Evolutionary conservation across 2,888 invertebrate genomes (phyloP).

Genomic region (Microctonus aethiopoides): DNA sequence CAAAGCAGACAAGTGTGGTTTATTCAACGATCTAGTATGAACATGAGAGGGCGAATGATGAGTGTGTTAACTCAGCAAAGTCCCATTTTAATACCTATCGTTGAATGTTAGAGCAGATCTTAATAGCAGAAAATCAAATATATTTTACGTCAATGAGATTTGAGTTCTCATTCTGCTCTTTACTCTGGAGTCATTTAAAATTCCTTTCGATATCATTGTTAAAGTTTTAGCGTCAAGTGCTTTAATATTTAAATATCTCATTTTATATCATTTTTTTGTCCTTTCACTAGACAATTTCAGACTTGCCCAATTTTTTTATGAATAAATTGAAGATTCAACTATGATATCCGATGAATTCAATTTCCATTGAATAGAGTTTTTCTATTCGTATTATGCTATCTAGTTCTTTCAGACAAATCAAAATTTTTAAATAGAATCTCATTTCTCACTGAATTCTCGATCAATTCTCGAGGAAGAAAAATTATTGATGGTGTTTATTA

Average conservation of each 20-base stretch:
- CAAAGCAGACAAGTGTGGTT: conserved; percentile 10
- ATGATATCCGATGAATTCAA: not conserved
- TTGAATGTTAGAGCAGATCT: not conserved
- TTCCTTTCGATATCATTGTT: not conserved
- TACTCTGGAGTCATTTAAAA: not conserved
- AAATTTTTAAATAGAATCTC: not conserved
- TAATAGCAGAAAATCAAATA: not conserved
- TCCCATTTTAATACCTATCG: not conserved
- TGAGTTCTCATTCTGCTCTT: not conserved
- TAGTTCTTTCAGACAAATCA: conserved; percentile 6
- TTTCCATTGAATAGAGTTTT: conserved; percentile 20
- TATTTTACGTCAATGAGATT: not conserved
- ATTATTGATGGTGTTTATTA: not conserved
- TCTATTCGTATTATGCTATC: conserved; percentile 8
- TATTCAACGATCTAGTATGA: conserved; percentile 1
- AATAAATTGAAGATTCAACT: not conserved
- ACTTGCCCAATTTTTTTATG: not conserved
- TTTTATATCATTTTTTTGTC: not conserved
- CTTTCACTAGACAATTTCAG: not conserved
- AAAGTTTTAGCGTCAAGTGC: not conserved
- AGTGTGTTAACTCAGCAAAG: conserved; percentile 17
- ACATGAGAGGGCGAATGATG: not conserved
- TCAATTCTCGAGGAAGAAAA: not conserved
- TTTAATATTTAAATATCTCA: not conserved
- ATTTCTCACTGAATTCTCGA: not conserved